Evolutionary conservation across 2,888 invertebrate genomes (phyloP), one percentile per base, ranked within the genome.

Genomic region (Zygaena filipendulae): DNA sequence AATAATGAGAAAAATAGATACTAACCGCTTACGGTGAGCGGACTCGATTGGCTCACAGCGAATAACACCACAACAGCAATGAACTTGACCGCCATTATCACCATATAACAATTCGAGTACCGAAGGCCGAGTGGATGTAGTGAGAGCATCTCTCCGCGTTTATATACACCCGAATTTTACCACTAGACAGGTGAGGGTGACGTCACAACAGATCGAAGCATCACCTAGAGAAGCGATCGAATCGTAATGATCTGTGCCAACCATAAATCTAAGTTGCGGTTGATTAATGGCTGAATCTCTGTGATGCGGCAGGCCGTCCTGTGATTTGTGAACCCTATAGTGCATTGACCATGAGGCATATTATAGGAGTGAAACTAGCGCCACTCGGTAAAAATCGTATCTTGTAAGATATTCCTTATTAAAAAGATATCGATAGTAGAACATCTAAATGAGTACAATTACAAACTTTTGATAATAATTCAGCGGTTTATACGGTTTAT

Each of bases 91-190:
- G 72, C 77, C 77, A 79, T 75, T 53, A 36, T 36, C 33, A 33
- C 38, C 27, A 34, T 45, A 49, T 44, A 42, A 42, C 45, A 30
- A 42, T 47, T 43, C 38, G 52, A 59, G 49, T 54, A 56, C 54
- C 59, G 49, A 47, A 56, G 45, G 53, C 33, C 57, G 59, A 72
- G 54, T 75, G 72, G 63, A 71, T 75, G 61, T 47, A 54, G 77
- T 58, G 75, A 77, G 62, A 77, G 77, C 66, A 74, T 77, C 77
- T 77, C 77, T 69, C 71, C 59, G 52, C 48, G 63, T 49, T 70
- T 77, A 58, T 74, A 77, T 77, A 77, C 57, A 16, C 7, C 5
- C 4, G 7, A 4, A 7, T 16, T 16, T 16, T 16, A 4, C 16
- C 7, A 7, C 23, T 13, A 10, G 23, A 13, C 16, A 16, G 16